Conservation (phyloP, 2,113 vertebrate species). For the Xenopus tropicalis region DNA sequence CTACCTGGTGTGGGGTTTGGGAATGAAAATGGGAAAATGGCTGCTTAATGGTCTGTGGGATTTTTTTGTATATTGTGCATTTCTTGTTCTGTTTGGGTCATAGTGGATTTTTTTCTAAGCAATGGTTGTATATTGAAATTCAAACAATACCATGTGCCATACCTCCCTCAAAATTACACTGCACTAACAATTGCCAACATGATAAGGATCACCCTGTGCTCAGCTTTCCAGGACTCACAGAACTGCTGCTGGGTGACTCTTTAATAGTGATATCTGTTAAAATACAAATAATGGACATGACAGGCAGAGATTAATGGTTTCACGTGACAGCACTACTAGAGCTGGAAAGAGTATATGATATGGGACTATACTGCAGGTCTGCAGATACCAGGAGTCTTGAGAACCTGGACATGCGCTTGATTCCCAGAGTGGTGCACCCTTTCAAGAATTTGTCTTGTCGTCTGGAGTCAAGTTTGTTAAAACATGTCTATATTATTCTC, state of each 20-base stretch:
- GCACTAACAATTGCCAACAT: conserved; percentile 4
- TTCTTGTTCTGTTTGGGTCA: not conserved
- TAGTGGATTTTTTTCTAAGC: conserved; percentile 12
- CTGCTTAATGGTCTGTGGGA: conserved; percentile 4
- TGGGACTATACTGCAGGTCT: too few relatives aligned
- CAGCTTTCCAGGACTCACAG: not conserved
- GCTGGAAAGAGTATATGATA: too few relatives aligned
- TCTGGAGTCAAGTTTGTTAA: not conserved
- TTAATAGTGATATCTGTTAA: not conserved
- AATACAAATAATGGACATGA: not conserved
- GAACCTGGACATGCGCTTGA: too few relatives aligned
- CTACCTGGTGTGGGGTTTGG: conserved; percentile 5
- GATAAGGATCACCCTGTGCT: not conserved
- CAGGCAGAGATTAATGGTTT: too few relatives aligned
- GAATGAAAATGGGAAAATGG: conserved; percentile 1
- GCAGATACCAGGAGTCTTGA: too few relatives aligned
- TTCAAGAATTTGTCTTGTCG: not conserved
- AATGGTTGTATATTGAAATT: not conserved
- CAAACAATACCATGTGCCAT: conserved; percentile 4
- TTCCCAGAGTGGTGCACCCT: not conserved
- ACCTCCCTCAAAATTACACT: conserved; percentile 4
- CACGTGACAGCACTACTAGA: too few relatives aligned
- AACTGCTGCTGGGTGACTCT: not conserved
- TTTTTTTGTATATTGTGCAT: conserved; percentile 22
- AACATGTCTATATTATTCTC: too few relatives aligned